These are phyloP conservation scores for Oophaga pumilio DNA, from an alignment of 2,113 vertebrate species.

Conservation along the genomic window DNA sequence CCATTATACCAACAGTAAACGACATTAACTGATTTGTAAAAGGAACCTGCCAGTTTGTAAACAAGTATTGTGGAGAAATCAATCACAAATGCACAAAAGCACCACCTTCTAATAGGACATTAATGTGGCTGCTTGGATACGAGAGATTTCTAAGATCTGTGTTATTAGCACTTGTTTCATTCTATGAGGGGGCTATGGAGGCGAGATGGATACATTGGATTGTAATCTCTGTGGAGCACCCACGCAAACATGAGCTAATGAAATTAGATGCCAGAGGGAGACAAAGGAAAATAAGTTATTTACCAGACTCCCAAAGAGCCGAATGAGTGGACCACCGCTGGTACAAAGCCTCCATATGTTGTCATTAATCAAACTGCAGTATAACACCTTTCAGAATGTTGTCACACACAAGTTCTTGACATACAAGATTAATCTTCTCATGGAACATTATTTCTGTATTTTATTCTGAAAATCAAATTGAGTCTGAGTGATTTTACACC, in stretches of 20 bases:
- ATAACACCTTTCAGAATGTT: not conserved
- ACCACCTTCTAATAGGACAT: too few relatives aligned
- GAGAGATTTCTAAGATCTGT: not conserved
- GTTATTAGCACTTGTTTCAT: not conserved
- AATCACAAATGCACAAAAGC: too few relatives aligned
- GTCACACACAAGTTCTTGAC: not conserved
- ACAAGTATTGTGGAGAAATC: too few relatives aligned
- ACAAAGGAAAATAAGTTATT: not conserved
- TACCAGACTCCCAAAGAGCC: not conserved
- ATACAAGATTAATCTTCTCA: not conserved
- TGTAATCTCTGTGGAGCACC: not conserved
- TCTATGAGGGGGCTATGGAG: not conserved
- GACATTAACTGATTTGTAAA: too few relatives aligned
- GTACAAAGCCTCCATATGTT: not conserved
- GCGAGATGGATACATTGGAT: not conserved
- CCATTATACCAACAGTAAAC: too few relatives aligned
- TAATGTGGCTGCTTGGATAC: not conserved
- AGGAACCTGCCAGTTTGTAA: too few relatives aligned
- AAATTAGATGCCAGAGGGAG: not conserved
- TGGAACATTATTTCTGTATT: not conserved
- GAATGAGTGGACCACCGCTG: not conserved
- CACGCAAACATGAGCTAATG: not conserved
- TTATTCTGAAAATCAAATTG: not conserved
- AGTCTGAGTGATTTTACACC: not conserved
- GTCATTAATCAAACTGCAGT: not conserved